Evolutionary conservation across 2,797 vertebrate genomes (phyloP).

Genomic region (Catharus ustulatus): DNA sequence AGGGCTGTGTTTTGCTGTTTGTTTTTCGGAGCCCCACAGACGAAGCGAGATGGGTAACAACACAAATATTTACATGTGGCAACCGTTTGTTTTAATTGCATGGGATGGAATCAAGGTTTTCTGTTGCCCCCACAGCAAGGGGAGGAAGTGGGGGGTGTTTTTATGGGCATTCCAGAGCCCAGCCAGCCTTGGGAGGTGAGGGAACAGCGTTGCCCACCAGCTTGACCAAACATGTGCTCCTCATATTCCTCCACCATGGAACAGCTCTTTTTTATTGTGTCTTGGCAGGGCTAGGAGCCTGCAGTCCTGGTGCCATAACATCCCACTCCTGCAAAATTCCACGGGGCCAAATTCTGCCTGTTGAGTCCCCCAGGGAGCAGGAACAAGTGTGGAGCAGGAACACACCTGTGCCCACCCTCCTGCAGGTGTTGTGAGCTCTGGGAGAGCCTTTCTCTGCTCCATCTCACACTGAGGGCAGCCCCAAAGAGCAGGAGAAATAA

Average conservation of each 20-base stretch:
- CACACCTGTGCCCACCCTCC: not conserved
- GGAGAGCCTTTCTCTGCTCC: not conserved
- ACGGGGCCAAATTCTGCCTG: accelerated
- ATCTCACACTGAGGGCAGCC: not conserved
- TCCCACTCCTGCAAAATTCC: not conserved
- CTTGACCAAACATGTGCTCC: slow-evolving; percentile 51
- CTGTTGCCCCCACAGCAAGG: not conserved
- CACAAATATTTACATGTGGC: slow-evolving; percentile 51
- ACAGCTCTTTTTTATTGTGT: slow-evolving; percentile 29
- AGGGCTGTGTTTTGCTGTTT: not conserved
- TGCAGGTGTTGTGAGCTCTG: not conserved
- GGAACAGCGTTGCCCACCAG: not conserved
- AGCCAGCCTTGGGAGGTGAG: slow-evolving; percentile 48
- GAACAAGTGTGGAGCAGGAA: not conserved
- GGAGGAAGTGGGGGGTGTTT: not conserved
- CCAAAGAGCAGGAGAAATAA: not conserved
- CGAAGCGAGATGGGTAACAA: slow-evolving; percentile 7
- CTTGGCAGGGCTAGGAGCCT: not conserved
- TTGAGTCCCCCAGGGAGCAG: not conserved
- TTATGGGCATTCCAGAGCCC: slow-evolving; percentile 35
- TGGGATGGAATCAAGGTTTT: slow-evolving; percentile 25
- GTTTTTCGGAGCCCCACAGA: not conserved
- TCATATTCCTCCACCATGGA: slow-evolving; percentile 40
- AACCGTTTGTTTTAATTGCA: slow-evolving; percentile 30
- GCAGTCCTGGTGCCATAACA: not conserved